phyloP scores from a whole-genome alignment of 1,140 invertebrate genomes.

The Hyposmocoma kahamanoa region DNA sequence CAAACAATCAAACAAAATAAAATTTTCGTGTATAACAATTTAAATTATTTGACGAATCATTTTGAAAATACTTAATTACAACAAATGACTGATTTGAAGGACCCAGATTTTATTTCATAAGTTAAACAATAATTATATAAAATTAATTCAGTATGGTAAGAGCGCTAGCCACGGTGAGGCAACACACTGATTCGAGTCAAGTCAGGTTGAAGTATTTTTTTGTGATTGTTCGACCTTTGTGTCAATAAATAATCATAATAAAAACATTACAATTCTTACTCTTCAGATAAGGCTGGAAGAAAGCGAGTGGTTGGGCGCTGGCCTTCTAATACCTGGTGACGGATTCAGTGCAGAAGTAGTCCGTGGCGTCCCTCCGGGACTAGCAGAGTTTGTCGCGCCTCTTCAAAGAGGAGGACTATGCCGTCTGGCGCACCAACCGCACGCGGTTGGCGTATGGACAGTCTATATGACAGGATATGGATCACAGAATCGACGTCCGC shows the following conservation, averaged over 20 bases:
- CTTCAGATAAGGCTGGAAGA: slow-evolving; percentile 79
- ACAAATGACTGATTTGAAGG: too few species aligned
- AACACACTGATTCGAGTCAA: too few species aligned
- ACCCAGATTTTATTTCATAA: too few species aligned
- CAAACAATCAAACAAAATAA: too few species aligned
- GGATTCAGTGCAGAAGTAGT: slow-evolving; percentile 98
- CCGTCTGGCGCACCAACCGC: slow-evolving; percentile 90
- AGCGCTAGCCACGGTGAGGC: too few species aligned
- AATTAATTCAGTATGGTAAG: too few species aligned
- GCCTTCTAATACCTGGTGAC: slow-evolving; percentile 95
- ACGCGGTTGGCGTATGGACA: slow-evolving; percentile 94
- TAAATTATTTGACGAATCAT: too few species aligned
- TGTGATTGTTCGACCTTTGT: too few species aligned
- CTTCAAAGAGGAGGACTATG: slow-evolving; percentile 91
- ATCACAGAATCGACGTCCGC: slow-evolving; percentile 67
- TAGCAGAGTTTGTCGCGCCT: slow-evolving; percentile 93
- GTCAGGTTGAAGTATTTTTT: too few species aligned
- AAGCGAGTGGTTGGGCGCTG: slow-evolving; percentile 90
- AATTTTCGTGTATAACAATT: too few species aligned
- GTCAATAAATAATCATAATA: not conserved
- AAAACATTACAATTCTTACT: not conserved
- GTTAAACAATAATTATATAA: too few species aligned
- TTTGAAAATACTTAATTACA: too few species aligned
- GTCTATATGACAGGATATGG: slow-evolving; percentile 88
- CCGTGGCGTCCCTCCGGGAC: slow-evolving; percentile 91